These are phyloP conservation scores for Propithecus coquereli DNA, from an alignment of 2,113 vertebrate species.

Conservation along the genomic window DNA sequence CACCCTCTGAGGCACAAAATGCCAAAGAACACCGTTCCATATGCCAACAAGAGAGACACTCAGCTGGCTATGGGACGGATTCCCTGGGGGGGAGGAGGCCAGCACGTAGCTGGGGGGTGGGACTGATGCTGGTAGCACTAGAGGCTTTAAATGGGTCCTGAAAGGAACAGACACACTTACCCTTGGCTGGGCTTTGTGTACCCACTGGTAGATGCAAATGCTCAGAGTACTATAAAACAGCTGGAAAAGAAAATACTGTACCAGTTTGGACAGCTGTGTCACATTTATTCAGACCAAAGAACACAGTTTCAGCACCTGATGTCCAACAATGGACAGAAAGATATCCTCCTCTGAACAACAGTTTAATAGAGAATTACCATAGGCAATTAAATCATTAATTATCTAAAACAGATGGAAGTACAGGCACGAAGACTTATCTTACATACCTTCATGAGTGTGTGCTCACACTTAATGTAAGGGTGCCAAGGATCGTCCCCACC, in stretches of 20 bases:
- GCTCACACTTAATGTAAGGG: not conserved
- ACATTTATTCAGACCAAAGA: constrained; percentile 2
- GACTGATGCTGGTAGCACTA: not conserved
- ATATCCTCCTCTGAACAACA: not conserved
- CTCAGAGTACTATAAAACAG: not conserved
- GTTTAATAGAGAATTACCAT: not conserved
- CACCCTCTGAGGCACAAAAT: not conserved
- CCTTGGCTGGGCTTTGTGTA: not conserved
- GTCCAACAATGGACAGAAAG: not conserved
- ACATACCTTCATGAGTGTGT: not conserved
- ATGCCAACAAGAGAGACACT: not conserved
- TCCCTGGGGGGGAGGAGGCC: not conserved
- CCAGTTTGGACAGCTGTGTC: not conserved
- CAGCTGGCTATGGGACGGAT: not conserved
- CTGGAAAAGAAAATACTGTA: not conserved
- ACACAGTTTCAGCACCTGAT: not conserved
- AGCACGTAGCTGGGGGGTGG: not conserved
- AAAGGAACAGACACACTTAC: not conserved
- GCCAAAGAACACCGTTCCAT: not conserved
- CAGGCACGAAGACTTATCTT: not conserved
- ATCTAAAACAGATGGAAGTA: not conserved
- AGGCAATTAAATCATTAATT: not conserved
- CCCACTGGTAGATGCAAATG: not conserved
- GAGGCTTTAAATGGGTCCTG: not conserved
- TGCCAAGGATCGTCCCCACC: not conserved